Conservation (phyloP, 1,140 invertebrate genomes). For the Monochamus saltuarius region DNA sequence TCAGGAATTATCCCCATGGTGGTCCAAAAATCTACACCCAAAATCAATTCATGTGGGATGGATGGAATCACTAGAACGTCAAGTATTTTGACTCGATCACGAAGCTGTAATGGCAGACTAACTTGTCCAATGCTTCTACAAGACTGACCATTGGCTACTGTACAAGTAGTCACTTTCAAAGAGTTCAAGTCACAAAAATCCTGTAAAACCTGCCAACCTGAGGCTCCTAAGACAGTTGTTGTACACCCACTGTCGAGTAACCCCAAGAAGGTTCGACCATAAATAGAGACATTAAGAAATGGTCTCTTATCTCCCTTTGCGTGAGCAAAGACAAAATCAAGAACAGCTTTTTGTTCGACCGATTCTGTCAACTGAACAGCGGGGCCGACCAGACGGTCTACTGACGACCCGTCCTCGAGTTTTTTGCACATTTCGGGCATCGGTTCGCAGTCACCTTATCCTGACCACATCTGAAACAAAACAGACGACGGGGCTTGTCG, state of each 20-base stretch:
- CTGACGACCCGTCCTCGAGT: too few species aligned
- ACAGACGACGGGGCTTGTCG: too few species aligned
- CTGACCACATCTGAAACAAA: too few species aligned
- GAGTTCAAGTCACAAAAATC: too few species aligned
- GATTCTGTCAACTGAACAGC: neutral
- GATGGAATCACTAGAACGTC: neutral
- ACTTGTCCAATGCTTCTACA: neutral
- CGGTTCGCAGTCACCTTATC: too few species aligned
- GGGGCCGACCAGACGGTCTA: too few species aligned
- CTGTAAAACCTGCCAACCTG: neutral
- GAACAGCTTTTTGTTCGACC: neutral
- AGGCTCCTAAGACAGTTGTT: neutral
- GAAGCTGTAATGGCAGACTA: neutral
- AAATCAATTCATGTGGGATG: neutral
- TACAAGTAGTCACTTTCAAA: too few species aligned
- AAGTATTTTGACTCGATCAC: neutral
- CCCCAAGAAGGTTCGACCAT: neutral
- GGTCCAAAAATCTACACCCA: constrained; percentile 10
- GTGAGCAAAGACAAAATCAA: too few species aligned
- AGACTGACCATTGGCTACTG: neutral
- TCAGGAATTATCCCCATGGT: neutral
- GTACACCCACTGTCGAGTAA: neutral
- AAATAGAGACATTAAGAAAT: neutral
- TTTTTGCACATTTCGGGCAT: too few species aligned
- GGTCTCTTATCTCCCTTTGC: neutral